phyloP scores from a whole-genome alignment of 1,140 invertebrate species.

The Drosophila sp. region DNA sequence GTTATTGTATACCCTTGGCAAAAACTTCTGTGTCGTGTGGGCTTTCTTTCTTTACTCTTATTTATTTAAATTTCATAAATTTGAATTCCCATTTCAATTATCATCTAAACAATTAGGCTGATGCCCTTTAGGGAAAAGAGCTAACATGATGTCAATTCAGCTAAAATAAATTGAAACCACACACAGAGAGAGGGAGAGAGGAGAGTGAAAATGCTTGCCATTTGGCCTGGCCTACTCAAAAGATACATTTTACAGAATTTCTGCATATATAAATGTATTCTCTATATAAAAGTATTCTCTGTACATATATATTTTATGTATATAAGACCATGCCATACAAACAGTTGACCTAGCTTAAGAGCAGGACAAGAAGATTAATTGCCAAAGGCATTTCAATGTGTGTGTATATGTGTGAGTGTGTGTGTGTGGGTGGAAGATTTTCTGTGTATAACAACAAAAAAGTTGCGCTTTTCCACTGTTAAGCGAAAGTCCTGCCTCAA shows the following conservation, averaged over 20 bases:
- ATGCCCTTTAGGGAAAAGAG: not conserved
- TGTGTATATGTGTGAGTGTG: not conserved
- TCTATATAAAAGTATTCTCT: conserved; percentile 5
- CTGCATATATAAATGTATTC: not conserved
- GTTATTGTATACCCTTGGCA: not conserved
- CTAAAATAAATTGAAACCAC: not conserved
- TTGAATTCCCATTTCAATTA: conserved; percentile 2
- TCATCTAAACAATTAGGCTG: conserved; percentile 1
- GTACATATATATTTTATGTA: conserved; percentile 9
- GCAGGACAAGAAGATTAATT: conserved; percentile 23
- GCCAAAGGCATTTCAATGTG: not conserved
- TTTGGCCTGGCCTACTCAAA: not conserved
- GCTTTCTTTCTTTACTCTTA: not conserved
- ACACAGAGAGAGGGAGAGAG: not conserved
- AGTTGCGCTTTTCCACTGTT: conserved; percentile 17
- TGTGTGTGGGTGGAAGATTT: not conserved
- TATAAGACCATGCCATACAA: conserved; percentile 31
- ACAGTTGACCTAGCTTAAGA: conserved; percentile 56
- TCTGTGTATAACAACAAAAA: conserved; percentile 12
- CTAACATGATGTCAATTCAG: conserved; percentile 1
- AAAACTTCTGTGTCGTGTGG: not conserved
- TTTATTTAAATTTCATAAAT: not conserved
- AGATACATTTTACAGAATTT: not conserved
- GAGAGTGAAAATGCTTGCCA: not conserved
- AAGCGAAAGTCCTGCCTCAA: conserved; percentile 15